Percentiles rank a stretch among this genome's conserved stretches.
These are phyloP conservation scores for Lumbricus terrestris DNA, from an alignment of 2,888 invertebrate genomes.

Conservation along the genomic window DNA sequence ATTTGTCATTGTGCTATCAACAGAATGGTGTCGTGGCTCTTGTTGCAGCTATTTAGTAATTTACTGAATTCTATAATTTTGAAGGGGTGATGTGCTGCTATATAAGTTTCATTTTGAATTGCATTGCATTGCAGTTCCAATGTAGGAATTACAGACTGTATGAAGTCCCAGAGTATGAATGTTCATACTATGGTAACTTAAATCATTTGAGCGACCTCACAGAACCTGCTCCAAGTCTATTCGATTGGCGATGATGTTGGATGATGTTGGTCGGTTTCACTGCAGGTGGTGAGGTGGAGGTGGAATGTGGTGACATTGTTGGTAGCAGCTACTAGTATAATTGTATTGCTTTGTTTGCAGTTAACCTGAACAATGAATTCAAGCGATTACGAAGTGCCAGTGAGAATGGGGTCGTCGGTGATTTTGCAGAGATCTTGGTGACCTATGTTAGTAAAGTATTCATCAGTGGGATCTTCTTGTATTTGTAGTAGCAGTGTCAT, in stretches of 20 bases:
- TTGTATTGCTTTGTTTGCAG: constrained; percentile 22
- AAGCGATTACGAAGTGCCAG: constrained; percentile 34
- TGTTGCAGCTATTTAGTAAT: background rate
- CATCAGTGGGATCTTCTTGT: background rate
- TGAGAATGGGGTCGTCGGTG: constrained; percentile 58
- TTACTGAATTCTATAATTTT: no score
- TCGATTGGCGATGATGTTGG: background rate
- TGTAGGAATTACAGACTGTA: background rate
- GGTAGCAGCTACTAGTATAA: background rate
- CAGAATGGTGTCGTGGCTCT: background rate
- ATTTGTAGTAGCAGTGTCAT: background rate
- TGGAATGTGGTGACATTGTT: background rate
- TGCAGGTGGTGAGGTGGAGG: background rate
- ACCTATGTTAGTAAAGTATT: constrained; percentile 66
- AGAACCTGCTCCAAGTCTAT: no score
- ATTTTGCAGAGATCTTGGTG: constrained; percentile 75
- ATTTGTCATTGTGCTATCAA: background rate
- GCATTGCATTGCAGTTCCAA: background rate
- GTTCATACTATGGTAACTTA: no score
- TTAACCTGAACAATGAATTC: constrained; percentile 67
- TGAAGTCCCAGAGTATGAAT: background rate
- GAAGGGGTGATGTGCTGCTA: background rate
- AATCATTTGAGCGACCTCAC: no score
- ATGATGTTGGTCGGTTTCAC: background rate
- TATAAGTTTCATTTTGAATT: background rate